These are phyloP conservation scores for Manacus vitellinus DNA, from an alignment of 2,113 vertebrate species.

Conservation along the genomic window DNA sequence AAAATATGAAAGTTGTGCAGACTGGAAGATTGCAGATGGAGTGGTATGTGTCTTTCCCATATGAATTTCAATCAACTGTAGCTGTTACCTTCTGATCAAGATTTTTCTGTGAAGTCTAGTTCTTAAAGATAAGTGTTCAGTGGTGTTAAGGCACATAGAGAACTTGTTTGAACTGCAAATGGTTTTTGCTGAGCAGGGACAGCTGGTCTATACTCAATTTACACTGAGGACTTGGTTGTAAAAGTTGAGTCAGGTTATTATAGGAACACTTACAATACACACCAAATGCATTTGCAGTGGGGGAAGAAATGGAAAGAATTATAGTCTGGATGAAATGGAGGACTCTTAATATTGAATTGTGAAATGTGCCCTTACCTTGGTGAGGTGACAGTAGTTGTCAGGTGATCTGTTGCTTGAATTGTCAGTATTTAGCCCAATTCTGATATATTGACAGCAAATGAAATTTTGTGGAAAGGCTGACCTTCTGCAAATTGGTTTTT, in stretches of 20 bases:
- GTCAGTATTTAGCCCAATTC: neutral
- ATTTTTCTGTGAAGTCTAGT: neutral
- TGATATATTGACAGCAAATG: neutral
- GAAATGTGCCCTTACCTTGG: neutral
- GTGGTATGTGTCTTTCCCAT: slow-evolving; percentile 76
- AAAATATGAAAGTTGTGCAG: slow-evolving; percentile 84
- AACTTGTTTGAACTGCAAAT: neutral
- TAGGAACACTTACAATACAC: neutral
- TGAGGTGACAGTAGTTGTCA: neutral
- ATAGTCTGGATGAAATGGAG: neutral
- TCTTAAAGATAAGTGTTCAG: neutral
- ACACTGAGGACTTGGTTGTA: neutral
- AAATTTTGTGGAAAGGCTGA: neutral
- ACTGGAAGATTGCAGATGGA: slow-evolving; percentile 85
- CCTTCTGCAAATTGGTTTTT: neutral
- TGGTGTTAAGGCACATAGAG: neutral
- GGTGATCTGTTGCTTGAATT: neutral
- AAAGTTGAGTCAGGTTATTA: neutral
- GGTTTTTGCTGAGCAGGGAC: neutral
- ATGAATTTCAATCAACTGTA: neutral
- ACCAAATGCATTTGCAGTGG: neutral
- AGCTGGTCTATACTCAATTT: neutral
- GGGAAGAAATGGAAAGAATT: neutral
- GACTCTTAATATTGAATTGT: neutral
- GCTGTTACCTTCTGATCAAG: neutral